Evolutionary conservation across 2,888 invertebrate species (phyloP).

Genomic region (Phasia obesa): DNA sequence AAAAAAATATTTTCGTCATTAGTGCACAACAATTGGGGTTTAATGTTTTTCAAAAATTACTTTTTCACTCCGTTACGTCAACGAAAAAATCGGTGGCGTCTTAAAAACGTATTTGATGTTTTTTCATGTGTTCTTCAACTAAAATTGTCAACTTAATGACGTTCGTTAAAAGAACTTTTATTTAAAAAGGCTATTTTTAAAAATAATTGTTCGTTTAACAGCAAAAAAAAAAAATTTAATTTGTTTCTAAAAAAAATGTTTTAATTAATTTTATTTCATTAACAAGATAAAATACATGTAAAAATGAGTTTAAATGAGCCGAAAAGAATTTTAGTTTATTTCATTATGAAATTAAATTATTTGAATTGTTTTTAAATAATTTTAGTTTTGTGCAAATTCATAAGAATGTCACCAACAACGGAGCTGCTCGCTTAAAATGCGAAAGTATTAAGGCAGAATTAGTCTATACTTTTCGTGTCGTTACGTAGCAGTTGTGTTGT

Average conservation of each 20-base stretch:
- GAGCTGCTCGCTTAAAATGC: no score
- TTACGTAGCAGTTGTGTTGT: no score
- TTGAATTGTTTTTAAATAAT: no score
- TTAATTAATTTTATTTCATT: slow-evolving; percentile 36
- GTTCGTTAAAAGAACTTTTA: slow-evolving; percentile 20
- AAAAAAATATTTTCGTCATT: neutral
- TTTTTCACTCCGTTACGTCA: slow-evolving; percentile 22
- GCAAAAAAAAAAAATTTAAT: neutral
- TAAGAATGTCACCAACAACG: no score
- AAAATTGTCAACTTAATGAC: slow-evolving; percentile 36
- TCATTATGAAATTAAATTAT: no score
- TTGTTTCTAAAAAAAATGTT: no score
- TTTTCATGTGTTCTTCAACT: neutral
- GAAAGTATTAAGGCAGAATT: no score
- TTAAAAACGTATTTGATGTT: neutral
- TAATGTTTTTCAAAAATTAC: slow-evolving; percentile 13
- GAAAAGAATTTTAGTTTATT: no score
- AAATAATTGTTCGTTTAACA: neutral
- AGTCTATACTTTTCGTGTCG: no score
- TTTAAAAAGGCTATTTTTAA: neutral
- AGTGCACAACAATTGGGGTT: neutral
- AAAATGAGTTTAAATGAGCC: neutral
- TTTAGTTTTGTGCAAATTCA: no score
- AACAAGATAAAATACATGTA: neutral
- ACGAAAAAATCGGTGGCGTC: slow-evolving; percentile 3